These are phyloP conservation scores for Papilio demoleus DNA, from an alignment of 2,888 invertebrate genomes.

Conservation along the genomic window DNA sequence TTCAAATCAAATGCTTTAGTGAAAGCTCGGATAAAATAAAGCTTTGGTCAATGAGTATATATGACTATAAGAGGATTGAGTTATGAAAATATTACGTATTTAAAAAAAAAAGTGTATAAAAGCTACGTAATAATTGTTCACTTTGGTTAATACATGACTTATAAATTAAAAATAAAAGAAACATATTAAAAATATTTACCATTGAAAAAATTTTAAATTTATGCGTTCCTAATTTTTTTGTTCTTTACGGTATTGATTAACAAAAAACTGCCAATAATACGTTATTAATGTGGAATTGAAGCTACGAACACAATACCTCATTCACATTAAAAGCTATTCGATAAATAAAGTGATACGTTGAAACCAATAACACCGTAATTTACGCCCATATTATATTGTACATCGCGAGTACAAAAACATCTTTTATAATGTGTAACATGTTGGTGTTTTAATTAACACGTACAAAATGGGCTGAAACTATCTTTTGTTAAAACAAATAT, in stretches of 20 bases:
- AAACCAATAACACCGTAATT: constrained; percentile 1
- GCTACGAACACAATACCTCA: not conserved
- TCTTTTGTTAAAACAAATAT: not conserved
- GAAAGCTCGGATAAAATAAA: not conserved
- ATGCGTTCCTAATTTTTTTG: not conserved
- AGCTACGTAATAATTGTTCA: no score
- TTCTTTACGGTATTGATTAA: not conserved
- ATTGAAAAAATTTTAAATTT: no score
- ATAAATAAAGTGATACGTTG: not conserved
- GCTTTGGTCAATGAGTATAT: not conserved
- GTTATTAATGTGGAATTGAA: not conserved
- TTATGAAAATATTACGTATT: not conserved
- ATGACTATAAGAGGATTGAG: not conserved
- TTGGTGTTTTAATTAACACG: constrained; percentile 9
- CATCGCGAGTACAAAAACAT: not conserved
- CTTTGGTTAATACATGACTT: no score
- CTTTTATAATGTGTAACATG: not conserved
- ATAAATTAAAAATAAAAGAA: not conserved
- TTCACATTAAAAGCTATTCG: constrained; percentile 1
- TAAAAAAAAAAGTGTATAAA: no score
- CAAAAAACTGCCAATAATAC: not conserved
- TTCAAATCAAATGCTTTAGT: constrained; percentile 22
- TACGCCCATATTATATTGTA: not conserved
- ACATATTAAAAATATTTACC: no score
- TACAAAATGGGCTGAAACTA: not conserved